These are phyloP conservation scores for Emesis russula DNA, from an alignment of 2,888 invertebrate species.

Conservation along the genomic window DNA sequence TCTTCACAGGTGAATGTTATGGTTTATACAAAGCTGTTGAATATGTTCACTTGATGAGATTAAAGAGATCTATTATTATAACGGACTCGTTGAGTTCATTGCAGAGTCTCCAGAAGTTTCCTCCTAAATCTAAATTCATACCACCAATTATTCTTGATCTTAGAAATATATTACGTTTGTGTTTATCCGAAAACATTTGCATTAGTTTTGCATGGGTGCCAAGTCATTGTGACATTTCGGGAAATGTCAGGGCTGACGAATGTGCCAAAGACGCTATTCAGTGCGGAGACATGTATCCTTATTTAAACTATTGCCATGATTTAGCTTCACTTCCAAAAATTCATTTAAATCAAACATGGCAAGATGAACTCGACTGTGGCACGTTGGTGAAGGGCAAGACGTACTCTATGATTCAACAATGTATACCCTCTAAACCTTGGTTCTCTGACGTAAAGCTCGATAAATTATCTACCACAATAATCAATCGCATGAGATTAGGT, in stretches of 20 bases:
- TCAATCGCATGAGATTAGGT: neutral
- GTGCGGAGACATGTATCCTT: no score
- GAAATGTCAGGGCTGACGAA: neutral
- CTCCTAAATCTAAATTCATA: neutral
- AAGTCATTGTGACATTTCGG: neutral
- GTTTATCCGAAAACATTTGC: neutral
- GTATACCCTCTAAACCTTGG: neutral
- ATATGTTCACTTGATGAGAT: neutral
- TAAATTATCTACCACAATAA: neutral
- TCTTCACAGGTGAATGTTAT: neutral
- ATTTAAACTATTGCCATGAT: neutral
- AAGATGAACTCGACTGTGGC: neutral
- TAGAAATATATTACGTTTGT: neutral
- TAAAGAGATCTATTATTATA: slow-evolving; percentile 9
- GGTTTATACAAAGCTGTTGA: neutral
- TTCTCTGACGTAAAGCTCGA: neutral
- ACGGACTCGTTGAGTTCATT: slow-evolving; percentile 1
- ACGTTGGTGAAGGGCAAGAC: neutral
- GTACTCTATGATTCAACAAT: neutral
- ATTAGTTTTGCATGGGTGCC: neutral
- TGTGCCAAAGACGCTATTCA: neutral
- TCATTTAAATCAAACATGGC: neutral
- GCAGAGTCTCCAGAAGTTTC: slow-evolving; percentile 9
- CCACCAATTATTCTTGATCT: neutral
- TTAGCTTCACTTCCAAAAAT: neutral